Evolutionary conservation across 2,113 vertebrate species (phyloP), one percentile per base, ranked within the genome.

Genomic region (Scatophagus argus): DNA sequence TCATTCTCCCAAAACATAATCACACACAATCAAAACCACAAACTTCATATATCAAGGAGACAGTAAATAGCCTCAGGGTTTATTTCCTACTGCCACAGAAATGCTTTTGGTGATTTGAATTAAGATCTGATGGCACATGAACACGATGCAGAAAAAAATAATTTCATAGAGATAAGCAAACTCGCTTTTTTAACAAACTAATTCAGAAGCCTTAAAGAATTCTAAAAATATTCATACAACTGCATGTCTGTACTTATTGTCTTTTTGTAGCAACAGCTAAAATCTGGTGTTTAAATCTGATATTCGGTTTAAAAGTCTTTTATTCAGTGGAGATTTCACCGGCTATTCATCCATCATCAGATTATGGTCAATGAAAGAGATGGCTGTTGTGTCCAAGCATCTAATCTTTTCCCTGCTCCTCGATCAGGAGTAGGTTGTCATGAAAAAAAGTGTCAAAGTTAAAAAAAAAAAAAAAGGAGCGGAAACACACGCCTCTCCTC

Each of bases 11-110:
- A 94, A 96, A 98, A 97, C 96, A 98, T 98, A 98, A 99, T 98
- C 97, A 97, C 96, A 96, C 96, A 97, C 97, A 99, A 99, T 99
- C 97, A 98, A 98, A 99, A 96, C 96, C 95, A 96, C 97, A 98
- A 99, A 99, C 97, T 98, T 98, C 98, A 97, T 97, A 97, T 96
- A 98, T 98, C 97, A 98, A 96, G 79, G 94, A 96, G 95, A 97
- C 96, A 96, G 96, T 97, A 99, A 99, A 99, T 96, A 98, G 96
- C 96, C 95, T 52, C 84, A 85, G 95, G 96, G 95, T 96, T 98
- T 98, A 96, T 97, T 97, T 97, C 95, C 95, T 95, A 92, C 94
- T 95, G 94, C 94, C 95, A 95, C 95, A 95, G 95, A 96, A 96
- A 95, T 93, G 94, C 92, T 95, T 91, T 54, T 66, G 90, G 62